These are phyloP conservation scores for Platalea minor DNA, from an alignment of 2,797 vertebrate genomes.

Conservation along the genomic window DNA sequence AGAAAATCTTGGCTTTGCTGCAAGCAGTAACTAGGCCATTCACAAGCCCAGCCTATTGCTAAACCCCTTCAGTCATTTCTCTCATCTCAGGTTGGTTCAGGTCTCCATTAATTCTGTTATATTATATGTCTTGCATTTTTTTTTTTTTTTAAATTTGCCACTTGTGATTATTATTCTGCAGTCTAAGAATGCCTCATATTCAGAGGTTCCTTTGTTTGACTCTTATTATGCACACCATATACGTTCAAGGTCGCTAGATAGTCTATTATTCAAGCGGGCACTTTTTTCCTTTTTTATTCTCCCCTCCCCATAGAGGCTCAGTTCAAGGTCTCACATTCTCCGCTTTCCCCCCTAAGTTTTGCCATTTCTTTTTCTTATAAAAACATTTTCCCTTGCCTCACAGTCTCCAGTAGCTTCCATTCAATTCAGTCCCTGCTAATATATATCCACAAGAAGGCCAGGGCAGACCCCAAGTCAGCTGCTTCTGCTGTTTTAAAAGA, in stretches of 20 bases:
- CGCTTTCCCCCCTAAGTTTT: constrained; percentile 65
- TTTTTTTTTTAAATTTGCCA: constrained; percentile 58
- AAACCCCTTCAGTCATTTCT: constrained; percentile 16
- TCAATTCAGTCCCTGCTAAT: constrained; percentile 61
- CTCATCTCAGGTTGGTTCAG: constrained; percentile 52
- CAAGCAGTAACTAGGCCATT: neutral
- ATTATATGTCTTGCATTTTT: constrained; percentile 58
- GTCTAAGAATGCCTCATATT: constrained; percentile 69
- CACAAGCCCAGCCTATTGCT: constrained; percentile 42
- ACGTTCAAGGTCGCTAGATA: constrained; percentile 77
- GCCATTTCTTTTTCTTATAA: constrained; percentile 73
- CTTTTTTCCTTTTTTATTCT: constrained; percentile 58
- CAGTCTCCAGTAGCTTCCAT: constrained; percentile 51
- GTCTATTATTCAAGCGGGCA: constrained; percentile 73
- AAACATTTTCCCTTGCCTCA: constrained; percentile 69
- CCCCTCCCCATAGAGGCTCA: constrained; percentile 53
- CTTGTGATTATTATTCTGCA: constrained; percentile 74
- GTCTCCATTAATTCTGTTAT: constrained; percentile 45
- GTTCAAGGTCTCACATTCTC: constrained; percentile 79
- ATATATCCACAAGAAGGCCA: constrained; percentile 30
- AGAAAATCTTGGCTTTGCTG: neutral
- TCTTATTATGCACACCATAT: constrained; percentile 69
- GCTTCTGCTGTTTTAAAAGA: constrained; percentile 59
- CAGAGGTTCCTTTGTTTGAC: constrained; percentile 73
- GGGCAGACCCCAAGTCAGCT: constrained; percentile 43